Percentiles rank a stretch among this genome's conserved stretches.
These are phyloP conservation scores for Chiloscyllium punctatum DNA, from an alignment of 2,797 vertebrate genomes.

Conservation along the genomic window DNA sequence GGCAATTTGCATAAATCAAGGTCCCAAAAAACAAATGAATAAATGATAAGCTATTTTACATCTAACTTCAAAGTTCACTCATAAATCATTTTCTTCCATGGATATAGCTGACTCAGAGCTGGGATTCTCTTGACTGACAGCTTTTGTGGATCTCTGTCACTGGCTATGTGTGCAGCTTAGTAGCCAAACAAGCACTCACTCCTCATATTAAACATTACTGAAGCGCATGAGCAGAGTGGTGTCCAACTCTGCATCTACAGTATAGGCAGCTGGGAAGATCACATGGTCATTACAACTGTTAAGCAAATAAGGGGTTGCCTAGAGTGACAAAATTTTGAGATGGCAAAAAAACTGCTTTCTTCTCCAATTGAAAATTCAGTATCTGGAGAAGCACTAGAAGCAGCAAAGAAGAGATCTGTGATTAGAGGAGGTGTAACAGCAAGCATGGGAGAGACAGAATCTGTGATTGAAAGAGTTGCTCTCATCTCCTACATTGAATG, in stretches of 20 bases:
- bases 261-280: not conserved
- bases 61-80: not conserved
- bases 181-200: not conserved
- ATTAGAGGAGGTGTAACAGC: too few species aligned
- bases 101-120: not conserved
- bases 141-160: not conserved
- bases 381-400: too few species aligned
- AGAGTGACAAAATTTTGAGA: too few species aligned
- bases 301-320: too few species aligned
- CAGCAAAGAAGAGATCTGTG: too few species aligned
- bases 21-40: not conserved
- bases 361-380: too few species aligned
- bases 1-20: not conserved
- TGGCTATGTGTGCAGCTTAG: not conserved
- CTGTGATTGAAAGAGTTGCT: too few species aligned
- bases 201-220: not conserved
- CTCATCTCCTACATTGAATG: too few species aligned
- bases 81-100: not conserved
- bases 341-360: too few species aligned
- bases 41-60: not conserved
- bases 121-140: not conserved
- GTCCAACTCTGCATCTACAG: not conserved
- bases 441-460: too few species aligned
- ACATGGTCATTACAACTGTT: too few species aligned
- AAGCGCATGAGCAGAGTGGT: too few species aligned